Evolutionary conservation across 2,113 vertebrate genomes (phyloP), one percentile per base, ranked within the genome.

Genomic region (Equus quagga): DNA sequence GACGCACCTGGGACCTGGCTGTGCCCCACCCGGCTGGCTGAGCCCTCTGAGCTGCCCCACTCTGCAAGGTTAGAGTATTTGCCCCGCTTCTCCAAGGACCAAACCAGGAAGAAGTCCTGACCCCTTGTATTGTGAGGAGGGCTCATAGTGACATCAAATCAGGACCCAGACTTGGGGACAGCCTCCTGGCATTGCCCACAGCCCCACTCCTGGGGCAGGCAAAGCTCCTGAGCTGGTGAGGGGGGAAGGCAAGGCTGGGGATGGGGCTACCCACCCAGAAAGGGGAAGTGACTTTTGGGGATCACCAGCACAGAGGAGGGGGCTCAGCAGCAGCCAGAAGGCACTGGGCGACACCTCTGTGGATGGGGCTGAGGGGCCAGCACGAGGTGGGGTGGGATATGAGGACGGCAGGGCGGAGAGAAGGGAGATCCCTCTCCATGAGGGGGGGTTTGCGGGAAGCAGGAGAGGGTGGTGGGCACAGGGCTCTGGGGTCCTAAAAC

Each of bases 111-210:
- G 65, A 24, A 44, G 44, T 24, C 49, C 1, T 7, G 36, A 23
- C 24, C 60, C 33, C 17, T 58, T 5, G 1, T 13, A 2, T 21
- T 28, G 2, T 11, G 26, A 41, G 11, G 6, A 8, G 1, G 46
- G n/a, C 28, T 72, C 23, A 2, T 0, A 9, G 54, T 5, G 36
- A 41, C 75, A 51, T 24, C 65, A 17, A 12, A 2, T 46, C 12
- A 9, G 46, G 78, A 26, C 6, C n/a, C 8, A 41, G 8, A 15
- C 51, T 31, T 8, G 5, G 28, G 91, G 70, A 41, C 78, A 24
- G 84, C 15, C 44, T 5, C 24, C 15, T 24, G 31, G 54, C 62
- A 46, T 5, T 14, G 58, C 8, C 17, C 79, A 7, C 36, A 10
- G 2, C 13, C 24, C 41, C 65, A 4, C 28, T 44, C 60, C 3